Base-by-base conservation (phyloP, 1,140 invertebrate species). In the Drosophila sechellia region DNA sequence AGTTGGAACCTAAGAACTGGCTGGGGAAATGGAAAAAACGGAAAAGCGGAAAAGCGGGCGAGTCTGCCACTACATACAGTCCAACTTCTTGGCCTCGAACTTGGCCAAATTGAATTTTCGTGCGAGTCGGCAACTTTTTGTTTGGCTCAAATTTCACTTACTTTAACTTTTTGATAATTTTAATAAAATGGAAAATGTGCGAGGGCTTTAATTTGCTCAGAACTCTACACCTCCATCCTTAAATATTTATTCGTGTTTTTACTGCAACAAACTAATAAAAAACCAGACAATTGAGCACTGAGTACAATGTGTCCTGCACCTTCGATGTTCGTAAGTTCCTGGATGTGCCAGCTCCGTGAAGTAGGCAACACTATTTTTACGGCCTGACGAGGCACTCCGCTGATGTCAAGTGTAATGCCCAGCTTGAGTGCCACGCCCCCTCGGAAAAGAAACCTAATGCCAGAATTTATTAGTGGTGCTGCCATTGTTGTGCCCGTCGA, bases 391-490 rank as follows among this genome's bases (percentile, higher is more conserved):
- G 59, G 58, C 66, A 55, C 64, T 65, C 46, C 53, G 57, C 72
- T 52, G 63, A 63, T 75, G 64, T 58, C 69, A 75, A 58, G 56
- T 48, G 31, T 48, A 55, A 59, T 55, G 25, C 37, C 49, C 65
- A 48, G 48, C 61, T 6, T 20, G 49, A 35, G 49, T 10, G 60
- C 22, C 63, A 59, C 43, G 42, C 43, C 58, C 40, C 45, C 31
- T 1, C 13, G 52, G 20, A 39, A n/a, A 60, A 34, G 40, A 31
- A 22, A 48, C 77, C 79, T 81, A 81, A 66, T 77, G 68, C 60
- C 81, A 63, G 79, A 70, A 85, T 85, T 85, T 86, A 78, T 77
- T 70, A 58, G 64, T 61, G 61, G 39, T 39, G 35, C 59, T 57
- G 68, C 20, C 66, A 70, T 70, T 70, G 64, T 68, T 69, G 52